Conservation (phyloP, 2,888 invertebrate genomes). For the Cecidostiba fungosa region DNA sequence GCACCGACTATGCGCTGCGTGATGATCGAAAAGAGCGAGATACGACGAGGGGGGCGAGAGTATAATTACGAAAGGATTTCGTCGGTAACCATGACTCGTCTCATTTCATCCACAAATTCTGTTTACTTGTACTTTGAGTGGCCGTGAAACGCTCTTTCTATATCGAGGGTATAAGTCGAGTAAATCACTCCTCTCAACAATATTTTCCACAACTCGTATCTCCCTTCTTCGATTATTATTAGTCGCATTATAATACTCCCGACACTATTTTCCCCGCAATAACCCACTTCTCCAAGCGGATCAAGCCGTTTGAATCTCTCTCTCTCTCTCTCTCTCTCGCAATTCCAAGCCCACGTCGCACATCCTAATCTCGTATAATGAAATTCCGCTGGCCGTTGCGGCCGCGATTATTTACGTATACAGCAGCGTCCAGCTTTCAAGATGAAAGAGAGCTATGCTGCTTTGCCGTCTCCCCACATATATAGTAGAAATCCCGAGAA, state of each 20-base stretch:
- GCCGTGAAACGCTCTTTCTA: neutral
- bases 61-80: neutral
- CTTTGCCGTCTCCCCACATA: neutral
- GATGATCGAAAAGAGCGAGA: neutral
- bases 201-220: neutral
- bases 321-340: neutral
- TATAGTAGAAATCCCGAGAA: slow-evolving; percentile 13
- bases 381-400: slow-evolving; percentile 42
- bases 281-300: neutral
- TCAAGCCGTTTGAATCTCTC: slow-evolving; percentile 32
- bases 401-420: slow-evolving; percentile 33
- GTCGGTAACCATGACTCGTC: neutral
- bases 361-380: slow-evolving; percentile 50
- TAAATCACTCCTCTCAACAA: neutral
- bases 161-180: neutral
- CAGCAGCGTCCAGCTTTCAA: neutral
- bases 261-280: neutral
- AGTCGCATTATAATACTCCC: too few relatives aligned
- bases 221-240: neutral
- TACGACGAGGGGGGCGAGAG: neutral
- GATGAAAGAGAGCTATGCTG: neutral
- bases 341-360: neutral
- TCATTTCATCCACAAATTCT: neutral
- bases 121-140: neutral
- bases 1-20: neutral